Evolutionary conservation across 2,888 invertebrate species (phyloP), one percentile per base, ranked within the genome.

Genomic region (Campopleginae sp.): DNA sequence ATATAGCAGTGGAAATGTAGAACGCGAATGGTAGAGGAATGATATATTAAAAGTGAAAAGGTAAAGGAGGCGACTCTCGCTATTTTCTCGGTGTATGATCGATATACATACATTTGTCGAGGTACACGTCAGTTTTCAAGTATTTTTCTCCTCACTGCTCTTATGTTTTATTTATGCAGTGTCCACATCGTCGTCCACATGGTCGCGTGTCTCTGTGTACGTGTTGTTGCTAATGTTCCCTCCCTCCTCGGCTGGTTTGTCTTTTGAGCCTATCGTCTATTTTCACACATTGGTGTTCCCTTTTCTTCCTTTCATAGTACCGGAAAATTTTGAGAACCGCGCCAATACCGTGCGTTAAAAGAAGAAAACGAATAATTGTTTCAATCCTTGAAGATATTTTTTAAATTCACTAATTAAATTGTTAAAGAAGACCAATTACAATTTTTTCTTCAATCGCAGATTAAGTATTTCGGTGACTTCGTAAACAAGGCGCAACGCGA

Each of bases 61-160:
- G 14, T 19, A 19, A 6, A 54, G 76, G 46, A 38, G 58, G 31
- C 31, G 23, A 42, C 70, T 65, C 46, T 63, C 5, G 17, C 33
- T 6, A 68, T 81, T 58, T 23, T 27, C 27, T 58, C 58, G 58
- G 58, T 58, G 58, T 58, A 27, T 58, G 81, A 86, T 87, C 88
- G 84, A 88, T 88, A 86, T 66, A 68, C 58, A 61, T 76, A 80
- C 77, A 80, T 65, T 80, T 61, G 38, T 58, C 66, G 72, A 81
- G 80, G 83, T 68, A 86, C 88, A 88, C 88, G 88, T 88, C 88
- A 88, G 86, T 58, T 82, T 84, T 82, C 79, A 78, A 88, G 82
- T 70, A 61, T 68, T 75, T 78, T 80, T 84, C 86, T 44, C 51
- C 61, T 65, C 19, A 10, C 38, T 1, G 7, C 71, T 74, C 46